phyloP scores from a whole-genome alignment of 2,113 vertebrate genomes.

The Macaca mulatta region DNA sequence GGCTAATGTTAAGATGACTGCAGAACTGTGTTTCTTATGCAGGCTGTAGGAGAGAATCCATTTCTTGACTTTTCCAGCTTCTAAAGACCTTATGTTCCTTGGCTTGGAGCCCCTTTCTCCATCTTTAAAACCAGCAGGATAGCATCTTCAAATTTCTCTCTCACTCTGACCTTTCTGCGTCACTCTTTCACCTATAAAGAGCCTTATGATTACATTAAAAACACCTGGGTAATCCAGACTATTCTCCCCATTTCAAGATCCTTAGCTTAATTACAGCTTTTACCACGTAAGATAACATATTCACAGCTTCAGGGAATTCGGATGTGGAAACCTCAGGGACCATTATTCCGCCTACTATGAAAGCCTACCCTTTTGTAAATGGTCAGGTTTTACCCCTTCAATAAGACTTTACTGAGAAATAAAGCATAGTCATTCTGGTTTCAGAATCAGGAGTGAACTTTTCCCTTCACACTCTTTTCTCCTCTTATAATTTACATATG shows the following conservation, averaged over 20 bases:
- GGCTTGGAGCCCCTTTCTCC: not conserved
- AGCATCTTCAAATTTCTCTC: not conserved
- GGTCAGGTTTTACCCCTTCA: not conserved
- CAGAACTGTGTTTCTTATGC: not conserved
- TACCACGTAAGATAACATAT: not conserved
- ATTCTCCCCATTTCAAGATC: not conserved
- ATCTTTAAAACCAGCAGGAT: not conserved
- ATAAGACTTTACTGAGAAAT: not conserved
- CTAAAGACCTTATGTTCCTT: not conserved
- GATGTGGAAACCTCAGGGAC: not conserved
- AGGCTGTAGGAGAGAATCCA: not conserved
- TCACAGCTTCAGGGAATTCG: not conserved
- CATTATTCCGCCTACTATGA: not conserved
- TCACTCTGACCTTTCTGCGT: not conserved
- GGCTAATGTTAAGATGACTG: not conserved
- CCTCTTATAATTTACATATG: conserved; percentile 35
- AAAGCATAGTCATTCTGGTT: not conserved
- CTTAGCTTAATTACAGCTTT: not conserved
- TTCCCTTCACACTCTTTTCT: conserved; percentile 39
- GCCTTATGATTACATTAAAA: not conserved
- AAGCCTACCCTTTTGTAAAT: not conserved
- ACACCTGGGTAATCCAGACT: not conserved
- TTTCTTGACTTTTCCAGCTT: not conserved
- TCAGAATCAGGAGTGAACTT: not conserved
- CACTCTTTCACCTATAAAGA: not conserved